Base-by-base conservation (phyloP, 2,888 invertebrate species). In the Drosophila mulleri region DNA sequence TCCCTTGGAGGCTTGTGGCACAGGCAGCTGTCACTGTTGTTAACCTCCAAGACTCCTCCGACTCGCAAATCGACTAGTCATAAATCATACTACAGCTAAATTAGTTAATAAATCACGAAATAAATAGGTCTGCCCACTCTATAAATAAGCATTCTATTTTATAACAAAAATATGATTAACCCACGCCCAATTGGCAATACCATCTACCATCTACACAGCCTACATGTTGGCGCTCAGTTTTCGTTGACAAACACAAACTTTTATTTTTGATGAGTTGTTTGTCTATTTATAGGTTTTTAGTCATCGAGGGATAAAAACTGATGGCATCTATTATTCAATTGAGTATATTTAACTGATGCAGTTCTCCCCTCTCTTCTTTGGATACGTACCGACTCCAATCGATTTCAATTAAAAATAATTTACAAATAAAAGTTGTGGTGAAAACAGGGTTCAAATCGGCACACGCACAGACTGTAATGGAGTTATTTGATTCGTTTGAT, bases 371-470 rank as follows among this genome's bases (percentile, higher is more conserved):
- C 41, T 9, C 45, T 41, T 35, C 66, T 64, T 42, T 61, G 41
- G 44, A 57, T 56, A 14, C 50, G 54, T 75, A 70, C 71, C 75
- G 78, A 66, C 67, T 80, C 84, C 82, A 91, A 90, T 90, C 90
- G 85, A 90, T 90, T 91, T 91, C 89, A 91, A 91, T 91, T 89
- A 87, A 88, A 83, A 82, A 78, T 74, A 70, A 72, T 71, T 75
- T 72, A 67, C 76, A 82, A 79, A 82, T 76, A 76, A 69, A 72
- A 75, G 58, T 75, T 67, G 71, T 44, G 72, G 75, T 67, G 41
- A 79, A 64, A 47, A 45, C 65, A 53, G 45, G 52, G 47, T 65
- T 57, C 44, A 69, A 72, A 69, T 53, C 35, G 35, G 48, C 37
- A 66, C 52, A 62, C 23, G 58, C 66, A 62, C 48, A 47, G 61